Conservation (phyloP, 1,140 invertebrate species). For the Eurosta solidaginis region DNA sequence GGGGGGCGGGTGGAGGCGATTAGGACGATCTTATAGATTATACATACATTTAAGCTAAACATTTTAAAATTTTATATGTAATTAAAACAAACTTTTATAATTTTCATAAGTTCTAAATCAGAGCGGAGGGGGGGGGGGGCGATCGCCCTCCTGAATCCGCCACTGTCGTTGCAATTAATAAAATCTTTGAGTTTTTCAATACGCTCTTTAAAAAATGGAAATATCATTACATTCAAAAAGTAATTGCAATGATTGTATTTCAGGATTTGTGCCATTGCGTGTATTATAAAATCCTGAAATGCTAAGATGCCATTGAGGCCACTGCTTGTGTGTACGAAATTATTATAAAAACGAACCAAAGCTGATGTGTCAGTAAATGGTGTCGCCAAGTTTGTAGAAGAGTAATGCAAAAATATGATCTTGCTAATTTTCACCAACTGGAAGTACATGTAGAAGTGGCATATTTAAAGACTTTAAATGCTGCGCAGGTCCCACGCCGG, state of each 20-base stretch:
- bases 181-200: too few relatives aligned
- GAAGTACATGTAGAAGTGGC: constrained; percentile 62
- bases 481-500: constrained; percentile 63
- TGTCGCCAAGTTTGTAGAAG: not conserved
- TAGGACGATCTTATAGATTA: too few relatives aligned
- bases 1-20: too few relatives aligned
- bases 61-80: too few relatives aligned
- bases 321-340: constrained; percentile 58
- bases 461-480: constrained; percentile 60
- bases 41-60: too few relatives aligned
- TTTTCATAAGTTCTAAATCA: too few relatives aligned
- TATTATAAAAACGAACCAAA: constrained; percentile 44
- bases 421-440: constrained; percentile 77
- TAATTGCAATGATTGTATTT: constrained; percentile 48
- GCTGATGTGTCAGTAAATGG: not conserved
- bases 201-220: constrained; percentile 22
- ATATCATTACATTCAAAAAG: constrained; percentile 37
- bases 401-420: constrained; percentile 63
- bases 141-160: too few relatives aligned
- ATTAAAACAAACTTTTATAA: too few relatives aligned
- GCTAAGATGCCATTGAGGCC: constrained; percentile 61
- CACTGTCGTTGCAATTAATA: too few relatives aligned
- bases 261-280: constrained; percentile 46
- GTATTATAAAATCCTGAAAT: too few relatives aligned
- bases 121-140: too few relatives aligned